Percentiles rank a stretch among this genome's conserved stretches.
These are phyloP conservation scores for Oasisia sp. DNA, from an alignment of 2,888 invertebrate genomes.

Conservation along the genomic window DNA sequence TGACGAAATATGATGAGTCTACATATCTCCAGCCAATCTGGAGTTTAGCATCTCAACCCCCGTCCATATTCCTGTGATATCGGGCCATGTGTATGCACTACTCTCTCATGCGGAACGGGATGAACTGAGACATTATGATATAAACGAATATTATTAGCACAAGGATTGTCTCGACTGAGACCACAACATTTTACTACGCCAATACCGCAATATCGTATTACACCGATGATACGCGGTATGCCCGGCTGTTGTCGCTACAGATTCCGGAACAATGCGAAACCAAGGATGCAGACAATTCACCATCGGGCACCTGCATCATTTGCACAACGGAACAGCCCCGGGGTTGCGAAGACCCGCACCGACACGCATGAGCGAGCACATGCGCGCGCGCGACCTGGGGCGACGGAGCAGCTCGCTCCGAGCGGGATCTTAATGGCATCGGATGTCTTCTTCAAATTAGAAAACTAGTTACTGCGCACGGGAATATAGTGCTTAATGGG, in stretches of 20 bases:
- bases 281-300: constrained; percentile 8
- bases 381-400: constrained; percentile 20
- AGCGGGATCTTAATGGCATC: constrained; percentile 23
- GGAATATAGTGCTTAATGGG: constrained; percentile 25
- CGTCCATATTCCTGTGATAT: not conserved
- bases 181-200: not conserved
- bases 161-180: constrained; percentile 17
- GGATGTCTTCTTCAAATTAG: constrained; percentile 25
- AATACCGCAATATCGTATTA: not conserved
- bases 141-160: constrained; percentile 7
- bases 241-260: not conserved
- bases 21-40: no score
- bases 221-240: no score
- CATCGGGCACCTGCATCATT: constrained; percentile 21
- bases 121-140: constrained; percentile 1
- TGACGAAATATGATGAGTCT: no score
- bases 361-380: constrained; percentile 13
- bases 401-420: constrained; percentile 22
- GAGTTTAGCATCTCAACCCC: not conserved
- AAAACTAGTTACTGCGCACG: constrained; percentile 25
- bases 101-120: not conserved
- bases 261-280: constrained; percentile 17
- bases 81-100: not conserved
- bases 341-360: constrained; percentile 17
- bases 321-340: constrained; percentile 21